These are phyloP conservation scores for Lasioglossum baleicum DNA, from an alignment of 1,140 invertebrate genomes.

Conservation along the genomic window DNA sequence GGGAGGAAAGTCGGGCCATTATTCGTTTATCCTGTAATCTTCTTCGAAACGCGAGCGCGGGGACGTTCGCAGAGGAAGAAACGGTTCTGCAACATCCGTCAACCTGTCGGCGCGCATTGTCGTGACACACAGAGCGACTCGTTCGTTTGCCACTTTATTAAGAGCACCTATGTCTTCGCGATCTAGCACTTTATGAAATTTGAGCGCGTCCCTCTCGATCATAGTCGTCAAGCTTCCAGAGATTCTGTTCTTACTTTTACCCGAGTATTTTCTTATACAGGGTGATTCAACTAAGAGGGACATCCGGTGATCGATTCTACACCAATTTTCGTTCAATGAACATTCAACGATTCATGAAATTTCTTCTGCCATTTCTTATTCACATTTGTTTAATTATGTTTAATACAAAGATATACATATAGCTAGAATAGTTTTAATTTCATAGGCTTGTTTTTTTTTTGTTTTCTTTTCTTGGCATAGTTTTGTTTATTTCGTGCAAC, in stretches of 20 bases:
- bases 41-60: constrained; percentile 44
- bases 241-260: background rate
- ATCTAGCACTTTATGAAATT: background rate
- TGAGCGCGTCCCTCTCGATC: background rate
- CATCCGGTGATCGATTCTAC: no score
- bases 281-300: no score
- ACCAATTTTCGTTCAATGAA: no score
- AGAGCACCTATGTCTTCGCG: background rate
- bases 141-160: constrained; percentile 53
- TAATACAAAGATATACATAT: no score
- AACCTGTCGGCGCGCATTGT: constrained; percentile 44
- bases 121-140: constrained; percentile 29
- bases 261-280: no score
- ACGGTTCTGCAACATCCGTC: constrained; percentile 50
- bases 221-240: background rate
- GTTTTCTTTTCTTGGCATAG: no score
- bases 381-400: no score
- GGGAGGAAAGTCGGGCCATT: constrained; percentile 28
- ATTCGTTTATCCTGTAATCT: constrained; percentile 53
- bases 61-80: constrained; percentile 42
- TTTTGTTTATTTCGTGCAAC: no score
- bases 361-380: no score
- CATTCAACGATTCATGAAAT: no score
- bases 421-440: no score
- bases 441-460: no score